A percentile compares a stretch with the other conserved stretches of the same genome.
Conservation (phyloP, 2,113 vertebrate species). For the Nestor notabilis region DNA sequence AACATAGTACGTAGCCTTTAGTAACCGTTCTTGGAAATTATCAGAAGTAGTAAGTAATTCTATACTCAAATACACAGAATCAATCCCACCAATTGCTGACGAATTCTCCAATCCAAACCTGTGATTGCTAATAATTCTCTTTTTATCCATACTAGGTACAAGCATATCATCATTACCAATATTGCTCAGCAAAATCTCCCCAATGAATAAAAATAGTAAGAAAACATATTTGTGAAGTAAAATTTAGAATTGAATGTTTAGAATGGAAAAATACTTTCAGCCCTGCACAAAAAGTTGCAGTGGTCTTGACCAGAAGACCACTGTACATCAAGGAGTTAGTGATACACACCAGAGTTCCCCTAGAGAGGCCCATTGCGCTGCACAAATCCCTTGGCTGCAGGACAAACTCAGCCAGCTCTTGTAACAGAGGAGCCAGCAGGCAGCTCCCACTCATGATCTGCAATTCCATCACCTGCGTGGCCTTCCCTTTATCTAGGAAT, state of each 20-base stretch:
- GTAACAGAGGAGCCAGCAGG: not conserved
- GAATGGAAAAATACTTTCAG: not conserved
- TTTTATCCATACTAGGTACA: not conserved
- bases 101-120: not conserved
- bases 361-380: not conserved
- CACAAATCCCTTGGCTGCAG: not conserved
- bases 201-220: not conserved
- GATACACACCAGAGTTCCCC: not conserved
- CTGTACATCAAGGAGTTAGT: fast-evolving
- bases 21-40: not conserved
- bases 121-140: not conserved
- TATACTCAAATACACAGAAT: not conserved
- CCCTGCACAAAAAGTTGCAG: not conserved
- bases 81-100: not conserved
- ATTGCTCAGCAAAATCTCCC: not conserved
- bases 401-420: not conserved
- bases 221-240: not conserved
- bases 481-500: not conserved
- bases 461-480: fast-evolving
- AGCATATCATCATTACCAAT: not conserved
- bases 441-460: not conserved
- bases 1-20: not conserved
- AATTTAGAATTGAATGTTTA: not conserved
- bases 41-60: not conserved
- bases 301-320: not conserved